Base-by-base conservation (phyloP, 2,888 invertebrate genomes). In the Acanthococcus lagerstroemiae region DNA sequence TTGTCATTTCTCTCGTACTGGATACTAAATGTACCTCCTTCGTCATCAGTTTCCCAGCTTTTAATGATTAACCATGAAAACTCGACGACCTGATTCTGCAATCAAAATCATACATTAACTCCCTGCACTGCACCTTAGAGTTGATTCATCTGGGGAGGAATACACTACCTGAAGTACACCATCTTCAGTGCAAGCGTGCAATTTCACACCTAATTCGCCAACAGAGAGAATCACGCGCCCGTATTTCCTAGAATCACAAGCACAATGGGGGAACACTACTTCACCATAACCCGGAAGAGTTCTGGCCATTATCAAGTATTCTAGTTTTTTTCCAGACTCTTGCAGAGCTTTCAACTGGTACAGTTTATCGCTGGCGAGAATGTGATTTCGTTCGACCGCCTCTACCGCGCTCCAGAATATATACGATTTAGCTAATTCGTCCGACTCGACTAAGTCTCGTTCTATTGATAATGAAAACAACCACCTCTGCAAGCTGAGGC, bases 281-380 rank as follows among this genome's bases (percentile, higher is more conserved):
- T 90, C 88, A 0, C 93, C 95, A 78, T 97, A 97, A 55, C 96
- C 97, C 61, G 90, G 88, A 72, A 96, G 79, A 70, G 87, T 82
- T 67, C 93, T 83, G 19, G 91, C 95, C 71, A 91, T 77, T 69
- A 86, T 83, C 69, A 95, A 81, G 78, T 95, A 95, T 80, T 93
- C 90, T 67, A 83, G 78, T 69, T 90, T 91, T 73, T 94, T 86
- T 68, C 87, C 85, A 72, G 88, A 84, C 75, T 95, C 90, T 77
- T 96, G 96, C 66, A 96, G 80, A 30, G 95, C 94, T 80, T 96
- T 97, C 69, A 99, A 80, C 77, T 97, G 95, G 78, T 96, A 97
- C 21, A 96, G 82, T 54, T 94, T 85, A 71, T 94, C 90, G 61
- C 90, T 91, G 15, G 95, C 90, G 69, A 84, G 84, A 72, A 95